These are phyloP conservation scores for Drosophila subquinaria DNA, from an alignment of 2,888 invertebrate genomes.

Conservation along the genomic window DNA sequence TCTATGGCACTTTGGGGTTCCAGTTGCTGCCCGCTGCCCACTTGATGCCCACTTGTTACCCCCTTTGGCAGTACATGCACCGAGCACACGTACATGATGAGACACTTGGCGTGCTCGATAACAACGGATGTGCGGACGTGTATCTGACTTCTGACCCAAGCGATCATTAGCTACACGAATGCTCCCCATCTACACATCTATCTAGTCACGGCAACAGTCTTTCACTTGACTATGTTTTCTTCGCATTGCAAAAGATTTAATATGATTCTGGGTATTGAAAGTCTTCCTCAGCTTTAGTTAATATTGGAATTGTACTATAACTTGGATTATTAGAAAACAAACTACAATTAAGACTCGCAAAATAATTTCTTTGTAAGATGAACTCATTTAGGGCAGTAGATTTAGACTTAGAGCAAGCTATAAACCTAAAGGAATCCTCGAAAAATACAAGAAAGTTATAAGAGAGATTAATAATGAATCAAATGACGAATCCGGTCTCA, in stretches of 20 bases:
- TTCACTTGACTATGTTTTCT: slow-evolving; percentile 16
- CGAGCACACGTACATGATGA: slow-evolving; percentile 32
- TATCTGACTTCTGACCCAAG: slow-evolving; percentile 69
- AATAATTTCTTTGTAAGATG: too few species aligned
- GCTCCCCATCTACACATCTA: slow-evolving; percentile 12
- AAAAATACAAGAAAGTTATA: too few species aligned
- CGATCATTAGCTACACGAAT: slow-evolving; percentile 40
- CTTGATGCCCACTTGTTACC: slow-evolving; percentile 43
- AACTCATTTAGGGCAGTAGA: too few species aligned
- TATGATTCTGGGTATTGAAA: neutral
- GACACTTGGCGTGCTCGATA: slow-evolving; percentile 41
- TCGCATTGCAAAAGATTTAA: slow-evolving; percentile 32
- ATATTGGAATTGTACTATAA: neutral
- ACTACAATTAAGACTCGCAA: neutral
- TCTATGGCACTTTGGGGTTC: slow-evolving; percentile 68
- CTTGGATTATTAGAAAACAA: neutral
- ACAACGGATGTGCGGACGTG: slow-evolving; percentile 63
- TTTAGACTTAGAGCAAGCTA: too few species aligned
- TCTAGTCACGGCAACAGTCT: slow-evolving; percentile 17
- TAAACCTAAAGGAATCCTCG: too few species aligned
- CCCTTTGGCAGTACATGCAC: slow-evolving; percentile 47
- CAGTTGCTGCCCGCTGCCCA: slow-evolving; percentile 40
- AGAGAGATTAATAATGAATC: too few species aligned
- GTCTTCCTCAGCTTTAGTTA: neutral
- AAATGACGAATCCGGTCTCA: too few species aligned